Conservation (phyloP, 2,888 invertebrate species). For the Ophraella communa region DNA sequence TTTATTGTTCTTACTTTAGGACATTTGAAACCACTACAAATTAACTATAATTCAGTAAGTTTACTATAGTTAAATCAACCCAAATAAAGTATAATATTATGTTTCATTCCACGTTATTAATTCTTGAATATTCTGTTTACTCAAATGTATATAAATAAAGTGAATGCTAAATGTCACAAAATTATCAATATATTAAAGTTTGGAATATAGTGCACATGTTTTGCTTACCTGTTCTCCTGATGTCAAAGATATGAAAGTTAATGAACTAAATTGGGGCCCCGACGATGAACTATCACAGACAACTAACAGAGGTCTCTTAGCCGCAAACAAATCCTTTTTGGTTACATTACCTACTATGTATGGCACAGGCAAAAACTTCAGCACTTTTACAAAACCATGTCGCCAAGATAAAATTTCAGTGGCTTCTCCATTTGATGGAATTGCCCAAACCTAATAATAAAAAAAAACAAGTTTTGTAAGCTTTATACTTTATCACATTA, state of each 20-base stretch:
- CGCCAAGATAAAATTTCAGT: slow-evolving; percentile 94
- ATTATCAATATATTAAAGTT: too few relatives aligned
- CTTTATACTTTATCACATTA: too few relatives aligned
- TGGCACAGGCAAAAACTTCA: slow-evolving; percentile 87
- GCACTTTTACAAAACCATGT: slow-evolving; percentile 83
- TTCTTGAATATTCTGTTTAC: too few relatives aligned
- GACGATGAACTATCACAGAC: slow-evolving; percentile 86
- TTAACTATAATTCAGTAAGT: too few relatives aligned
- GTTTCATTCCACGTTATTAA: too few relatives aligned
- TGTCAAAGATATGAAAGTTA: slow-evolving; percentile 84
- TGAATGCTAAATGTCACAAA: too few relatives aligned
- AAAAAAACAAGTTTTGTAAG: too few relatives aligned
- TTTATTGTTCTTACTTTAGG: too few relatives aligned
- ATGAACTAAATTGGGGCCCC: slow-evolving; percentile 78
- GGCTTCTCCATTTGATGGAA: slow-evolving; percentile 90
- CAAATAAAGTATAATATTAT: too few relatives aligned
- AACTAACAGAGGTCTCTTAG: slow-evolving; percentile 87
- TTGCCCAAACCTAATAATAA: slow-evolving; percentile 85
- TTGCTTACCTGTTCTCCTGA: slow-evolving; percentile 75
- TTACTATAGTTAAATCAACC: too few relatives aligned
- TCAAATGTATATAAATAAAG: too few relatives aligned
- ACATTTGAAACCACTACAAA: too few relatives aligned
- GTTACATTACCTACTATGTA: slow-evolving; percentile 55
- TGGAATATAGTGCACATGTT: background rate
- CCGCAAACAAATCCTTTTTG: slow-evolving; percentile 73